Evolutionary conservation across 2,113 vertebrate species (phyloP), one percentile per base, ranked within the genome.

Genomic region (Camelus bactrianus): DNA sequence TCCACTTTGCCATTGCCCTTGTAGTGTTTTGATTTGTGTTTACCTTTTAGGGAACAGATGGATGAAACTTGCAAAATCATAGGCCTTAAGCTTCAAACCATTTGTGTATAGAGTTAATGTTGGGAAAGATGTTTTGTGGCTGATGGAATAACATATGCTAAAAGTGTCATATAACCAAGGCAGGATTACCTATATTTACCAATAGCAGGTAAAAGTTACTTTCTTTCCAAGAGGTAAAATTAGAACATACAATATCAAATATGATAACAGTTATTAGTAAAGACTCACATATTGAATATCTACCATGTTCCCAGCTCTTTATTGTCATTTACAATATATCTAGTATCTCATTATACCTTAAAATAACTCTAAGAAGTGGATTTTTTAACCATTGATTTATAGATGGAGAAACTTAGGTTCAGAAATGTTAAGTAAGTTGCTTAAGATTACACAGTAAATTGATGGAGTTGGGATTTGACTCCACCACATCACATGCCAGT

Each of bases 101-200:
- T 94, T 92, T 88, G 80, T 96, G 5, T 93, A 67, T 70, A 80
- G 87, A 73, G 62, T 96, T 97, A 69, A 20, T 86, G 70, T 91
- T 93, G 38, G 64, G 42, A 96, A 54, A 94, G n/a, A 85, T 32
- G 56, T 93, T 89, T 77, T 89, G 38, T 91, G 32, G 58, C 84
- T 95, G 76, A 94, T 96, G 67, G 65, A 92, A 64, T 89, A 91
- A 35, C 24, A 60, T 10, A 50, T 81, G 24, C 56, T 69, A 65
- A 84, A 35, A 83, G 50, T 20, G 35, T 93, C 14, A 3, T 70
- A 77, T 67, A 69, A 69, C 65, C 72, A 73, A 93, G 56, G 93
- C 35, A 58, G 8, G 14, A 64, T 79, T 83, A 46, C 46, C 14
- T 80, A 0, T 92, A 42, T 81, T 96, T 90, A 86, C 80, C 42